These are phyloP conservation scores for Campodea augens DNA, from an alignment of 1,140 invertebrate genomes.

Conservation along the genomic window DNA sequence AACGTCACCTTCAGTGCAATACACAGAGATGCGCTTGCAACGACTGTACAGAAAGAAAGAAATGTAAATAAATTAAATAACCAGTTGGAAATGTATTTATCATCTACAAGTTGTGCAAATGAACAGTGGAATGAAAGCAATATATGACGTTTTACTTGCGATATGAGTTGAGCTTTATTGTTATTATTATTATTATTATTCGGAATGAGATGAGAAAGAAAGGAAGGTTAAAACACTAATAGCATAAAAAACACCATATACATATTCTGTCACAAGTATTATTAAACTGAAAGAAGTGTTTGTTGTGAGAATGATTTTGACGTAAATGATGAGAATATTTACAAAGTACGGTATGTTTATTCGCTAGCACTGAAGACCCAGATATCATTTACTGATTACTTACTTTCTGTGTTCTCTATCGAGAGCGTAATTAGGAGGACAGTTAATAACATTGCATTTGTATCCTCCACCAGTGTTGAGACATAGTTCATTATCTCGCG, in stretches of 20 bases:
- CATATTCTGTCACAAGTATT: no score
- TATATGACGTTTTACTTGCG: no score
- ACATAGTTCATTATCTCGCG: slow-evolving; percentile 52
- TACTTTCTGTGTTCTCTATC: slow-evolving; percentile 56
- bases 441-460: slow-evolving; percentile 66
- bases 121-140: neutral
- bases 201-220: no score
- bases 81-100: slow-evolving; percentile 2
- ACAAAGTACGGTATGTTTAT: no score
- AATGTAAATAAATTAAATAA: slow-evolving; percentile 7
- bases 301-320: no score
- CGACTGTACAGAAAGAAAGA: slow-evolving; percentile 45
- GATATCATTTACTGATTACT: slow-evolving; percentile 22
- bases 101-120: neutral
- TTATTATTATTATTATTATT: no score
- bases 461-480: slow-evolving; percentile 75
- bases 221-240: no score
- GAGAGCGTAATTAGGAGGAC: slow-evolving; percentile 58
- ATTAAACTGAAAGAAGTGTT: no score
- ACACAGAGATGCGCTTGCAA: slow-evolving; percentile 46
- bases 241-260: no score
- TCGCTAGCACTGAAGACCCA: no score
- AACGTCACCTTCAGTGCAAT: slow-evolving; percentile 44
- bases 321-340: no score
- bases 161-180: no score